Conservation (phyloP, 2,888 invertebrate genomes). For the Physocephala rufipes region DNA sequence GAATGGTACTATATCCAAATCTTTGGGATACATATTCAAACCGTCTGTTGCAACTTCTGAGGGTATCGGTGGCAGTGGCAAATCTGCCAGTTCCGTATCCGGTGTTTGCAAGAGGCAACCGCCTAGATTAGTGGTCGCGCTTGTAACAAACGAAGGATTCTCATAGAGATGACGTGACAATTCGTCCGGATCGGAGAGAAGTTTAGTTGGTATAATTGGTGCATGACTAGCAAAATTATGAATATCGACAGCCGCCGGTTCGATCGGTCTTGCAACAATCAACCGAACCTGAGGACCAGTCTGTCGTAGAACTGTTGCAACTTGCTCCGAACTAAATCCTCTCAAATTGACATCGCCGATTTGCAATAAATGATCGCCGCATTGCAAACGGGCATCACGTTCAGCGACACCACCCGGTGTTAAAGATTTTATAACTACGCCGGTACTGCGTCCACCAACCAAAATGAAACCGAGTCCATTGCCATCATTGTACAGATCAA, state of each 20-base stretch:
- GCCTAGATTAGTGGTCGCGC: conserved; percentile 64
- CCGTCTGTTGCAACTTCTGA: conserved; percentile 50
- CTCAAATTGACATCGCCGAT: conserved; percentile 93
- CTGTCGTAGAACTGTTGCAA: conserved; percentile 82
- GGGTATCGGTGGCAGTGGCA: conserved; percentile 63
- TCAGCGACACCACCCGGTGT: conserved; percentile 97
- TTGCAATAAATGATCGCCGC: conserved; percentile 98
- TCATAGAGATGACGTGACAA: conserved; percentile 85
- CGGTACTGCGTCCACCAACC: conserved; percentile 96
- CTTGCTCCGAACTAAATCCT: conserved; percentile 96
- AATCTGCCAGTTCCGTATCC: conserved; percentile 61
- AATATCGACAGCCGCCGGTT: conserved; percentile 83
- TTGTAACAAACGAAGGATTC: conserved; percentile 66
- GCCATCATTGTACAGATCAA: conserved; percentile 97
- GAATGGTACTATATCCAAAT: conserved; percentile 64
- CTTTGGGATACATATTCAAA: conserved; percentile 55
- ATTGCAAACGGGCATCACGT: conserved; percentile 91
- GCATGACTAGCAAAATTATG: conserved; percentile 79
- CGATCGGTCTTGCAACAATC: conserved; percentile 92
- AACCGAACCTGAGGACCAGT: conserved; percentile 77
- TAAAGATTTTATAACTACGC: conserved; percentile 98
- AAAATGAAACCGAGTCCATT: conserved; percentile 98
- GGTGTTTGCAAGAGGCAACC: conserved; percentile 50
- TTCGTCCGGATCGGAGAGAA: conserved; percentile 90
- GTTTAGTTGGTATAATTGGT: conserved; percentile 90